phyloP scores from a whole-genome alignment of 2,797 vertebrate genomes.

The Sebastes itinus region DNA sequence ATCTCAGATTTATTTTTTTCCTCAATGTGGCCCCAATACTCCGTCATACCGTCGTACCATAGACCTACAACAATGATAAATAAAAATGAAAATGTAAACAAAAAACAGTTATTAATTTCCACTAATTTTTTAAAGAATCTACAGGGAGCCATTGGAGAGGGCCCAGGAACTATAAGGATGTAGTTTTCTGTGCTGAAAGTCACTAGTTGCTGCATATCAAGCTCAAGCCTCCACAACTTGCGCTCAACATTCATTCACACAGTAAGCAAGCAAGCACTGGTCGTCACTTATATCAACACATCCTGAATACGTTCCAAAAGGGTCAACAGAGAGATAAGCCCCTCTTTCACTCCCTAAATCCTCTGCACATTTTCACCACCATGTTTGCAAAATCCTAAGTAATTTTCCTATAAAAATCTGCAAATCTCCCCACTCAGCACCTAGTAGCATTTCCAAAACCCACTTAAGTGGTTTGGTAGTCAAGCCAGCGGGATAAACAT shows the following conservation, averaged over 20 bases:
- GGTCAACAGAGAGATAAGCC: background rate
- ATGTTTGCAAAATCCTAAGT: background rate
- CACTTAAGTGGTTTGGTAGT: background rate
- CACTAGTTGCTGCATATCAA: background rate
- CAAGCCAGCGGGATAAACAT: background rate
- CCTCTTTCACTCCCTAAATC: background rate
- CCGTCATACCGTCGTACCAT: too few relatives aligned
- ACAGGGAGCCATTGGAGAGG: too few relatives aligned
- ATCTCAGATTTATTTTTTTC: too few relatives aligned
- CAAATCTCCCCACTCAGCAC: background rate
- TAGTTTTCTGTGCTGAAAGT: background rate
- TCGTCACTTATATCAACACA: background rate
- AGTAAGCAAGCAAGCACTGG: background rate
- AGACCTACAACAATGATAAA: too few relatives aligned
- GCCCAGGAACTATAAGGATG: background rate
- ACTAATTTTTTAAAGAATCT: too few relatives aligned
- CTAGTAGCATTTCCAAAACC: background rate
- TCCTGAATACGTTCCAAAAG: background rate
- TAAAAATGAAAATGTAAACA: too few relatives aligned
- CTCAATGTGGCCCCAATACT: too few relatives aligned
- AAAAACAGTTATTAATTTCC: too few relatives aligned
- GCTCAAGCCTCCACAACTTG: background rate
- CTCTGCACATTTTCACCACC: background rate
- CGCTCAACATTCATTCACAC: background rate
- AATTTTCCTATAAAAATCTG: conserved; percentile 4